phyloP scores from a whole-genome alignment of 2,113 vertebrate genomes.

The Sclerurus mexicanus region DNA sequence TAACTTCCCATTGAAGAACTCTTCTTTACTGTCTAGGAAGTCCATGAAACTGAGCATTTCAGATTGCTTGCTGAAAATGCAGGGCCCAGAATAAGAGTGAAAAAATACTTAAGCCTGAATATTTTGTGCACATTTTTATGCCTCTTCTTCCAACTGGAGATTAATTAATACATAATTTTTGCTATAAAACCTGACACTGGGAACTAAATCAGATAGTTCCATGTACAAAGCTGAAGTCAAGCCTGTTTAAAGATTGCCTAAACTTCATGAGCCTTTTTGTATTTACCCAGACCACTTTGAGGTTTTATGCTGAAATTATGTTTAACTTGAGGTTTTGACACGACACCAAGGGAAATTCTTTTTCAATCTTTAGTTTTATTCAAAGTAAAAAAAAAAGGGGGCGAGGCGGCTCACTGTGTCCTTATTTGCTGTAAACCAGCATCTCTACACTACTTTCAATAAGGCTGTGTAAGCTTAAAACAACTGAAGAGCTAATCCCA shows the following conservation, averaged over 20 bases:
- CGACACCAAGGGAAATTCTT: background rate
- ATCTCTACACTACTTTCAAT: background rate
- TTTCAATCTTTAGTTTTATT: background rate
- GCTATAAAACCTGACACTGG: background rate
- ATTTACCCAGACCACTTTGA: background rate
- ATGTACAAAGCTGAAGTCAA: background rate
- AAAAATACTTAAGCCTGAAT: background rate
- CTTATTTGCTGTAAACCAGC: background rate
- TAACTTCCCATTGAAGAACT: background rate
- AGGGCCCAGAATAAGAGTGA: background rate
- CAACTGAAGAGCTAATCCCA: slow-evolving; percentile 17
- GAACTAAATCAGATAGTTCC: background rate
- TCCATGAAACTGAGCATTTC: background rate
- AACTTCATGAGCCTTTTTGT: background rate
- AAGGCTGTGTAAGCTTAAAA: background rate
- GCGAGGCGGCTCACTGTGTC: accelerated
- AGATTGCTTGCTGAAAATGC: background rate
- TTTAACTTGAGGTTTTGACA: background rate
- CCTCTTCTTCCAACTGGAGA: background rate
- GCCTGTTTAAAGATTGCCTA: background rate
- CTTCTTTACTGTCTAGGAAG: background rate
- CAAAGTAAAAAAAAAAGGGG: background rate
- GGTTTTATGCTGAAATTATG: background rate
- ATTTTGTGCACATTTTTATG: background rate
- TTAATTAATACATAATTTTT: background rate